These are phyloP conservation scores for Haemorhous mexicanus DNA, from an alignment of 2,113 vertebrate genomes.

Conservation along the genomic window DNA sequence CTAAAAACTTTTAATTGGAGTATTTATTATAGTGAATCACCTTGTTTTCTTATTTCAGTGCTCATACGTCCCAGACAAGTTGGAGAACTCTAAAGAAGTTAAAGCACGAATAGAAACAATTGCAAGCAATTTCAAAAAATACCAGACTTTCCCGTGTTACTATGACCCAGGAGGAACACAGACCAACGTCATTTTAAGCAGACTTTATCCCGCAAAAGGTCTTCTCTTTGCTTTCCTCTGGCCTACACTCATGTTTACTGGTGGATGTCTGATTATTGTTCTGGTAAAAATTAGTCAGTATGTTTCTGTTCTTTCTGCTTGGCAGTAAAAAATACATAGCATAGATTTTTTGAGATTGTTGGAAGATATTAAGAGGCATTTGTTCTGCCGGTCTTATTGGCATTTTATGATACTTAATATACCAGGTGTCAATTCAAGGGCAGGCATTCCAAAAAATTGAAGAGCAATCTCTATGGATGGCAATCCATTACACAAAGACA, in stretches of 20 bases:
- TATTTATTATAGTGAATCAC: not conserved
- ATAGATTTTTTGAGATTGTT: not conserved
- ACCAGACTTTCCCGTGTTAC: constrained; percentile 67
- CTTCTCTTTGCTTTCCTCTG: constrained; percentile 72
- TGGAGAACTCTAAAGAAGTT: constrained; percentile 57
- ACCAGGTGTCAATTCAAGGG: not conserved
- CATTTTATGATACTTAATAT: not conserved
- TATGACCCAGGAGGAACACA: constrained; percentile 52
- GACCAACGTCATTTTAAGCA: constrained; percentile 61
- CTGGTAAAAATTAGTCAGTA: constrained; percentile 80
- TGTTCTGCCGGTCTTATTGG: not conserved
- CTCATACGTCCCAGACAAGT: constrained; percentile 69
- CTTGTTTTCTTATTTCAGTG: constrained; percentile 69
- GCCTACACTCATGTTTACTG: constrained; percentile 74
- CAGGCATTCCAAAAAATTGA: not conserved
- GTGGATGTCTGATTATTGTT: constrained; percentile 72
- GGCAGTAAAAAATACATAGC: constrained; percentile 33
- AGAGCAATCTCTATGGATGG: not conserved
- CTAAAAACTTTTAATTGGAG: not conserved
- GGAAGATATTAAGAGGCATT: not conserved
- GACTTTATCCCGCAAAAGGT: constrained; percentile 58
- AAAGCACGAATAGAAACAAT: constrained; percentile 60
- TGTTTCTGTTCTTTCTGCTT: constrained; percentile 72
- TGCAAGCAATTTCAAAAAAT: constrained; percentile 60
- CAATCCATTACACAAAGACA: not conserved